phyloP scores from a whole-genome alignment of 2,113 vertebrate genomes.

The Meles meles region DNA sequence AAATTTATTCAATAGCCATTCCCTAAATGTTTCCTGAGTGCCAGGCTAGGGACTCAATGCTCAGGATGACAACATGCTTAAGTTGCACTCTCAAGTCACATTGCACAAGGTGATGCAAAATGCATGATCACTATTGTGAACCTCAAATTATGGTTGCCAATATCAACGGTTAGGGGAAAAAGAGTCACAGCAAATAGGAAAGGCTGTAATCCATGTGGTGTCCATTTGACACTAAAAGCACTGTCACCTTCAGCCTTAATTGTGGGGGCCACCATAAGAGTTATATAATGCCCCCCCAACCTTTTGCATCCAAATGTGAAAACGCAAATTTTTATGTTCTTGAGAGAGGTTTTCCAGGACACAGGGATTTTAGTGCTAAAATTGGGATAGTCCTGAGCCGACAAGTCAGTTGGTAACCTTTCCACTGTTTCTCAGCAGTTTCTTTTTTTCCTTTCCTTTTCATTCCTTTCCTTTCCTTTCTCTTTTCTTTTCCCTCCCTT shows the following conservation, averaged over 20 bases:
- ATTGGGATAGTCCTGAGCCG: not conserved
- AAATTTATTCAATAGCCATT: not conserved
- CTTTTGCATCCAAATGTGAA: not conserved
- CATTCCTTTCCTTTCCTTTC: no score
- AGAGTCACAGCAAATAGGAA: not conserved
- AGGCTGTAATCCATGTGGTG: not conserved
- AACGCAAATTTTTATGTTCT: not conserved
- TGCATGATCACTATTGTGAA: not conserved
- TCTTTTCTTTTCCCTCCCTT: no score
- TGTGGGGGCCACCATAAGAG: not conserved
- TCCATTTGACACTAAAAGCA: not conserved
- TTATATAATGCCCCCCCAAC: not conserved
- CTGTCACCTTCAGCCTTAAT: not conserved
- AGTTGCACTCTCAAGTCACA: not conserved
- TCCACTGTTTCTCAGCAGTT: not conserved
- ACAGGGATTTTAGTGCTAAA: not conserved
- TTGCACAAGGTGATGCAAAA: not conserved
- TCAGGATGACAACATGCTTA: not conserved
- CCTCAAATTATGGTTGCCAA: not conserved
- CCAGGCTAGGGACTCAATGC: not conserved
- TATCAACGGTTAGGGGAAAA: not conserved
- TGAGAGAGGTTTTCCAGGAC: not conserved
- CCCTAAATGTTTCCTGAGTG: not conserved
- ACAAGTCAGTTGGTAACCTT: not conserved
- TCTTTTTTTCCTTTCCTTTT: no score